Evolutionary conservation across 1,140 invertebrate genomes (phyloP).

Genomic region (Pseudomyrmex cubaensis): DNA sequence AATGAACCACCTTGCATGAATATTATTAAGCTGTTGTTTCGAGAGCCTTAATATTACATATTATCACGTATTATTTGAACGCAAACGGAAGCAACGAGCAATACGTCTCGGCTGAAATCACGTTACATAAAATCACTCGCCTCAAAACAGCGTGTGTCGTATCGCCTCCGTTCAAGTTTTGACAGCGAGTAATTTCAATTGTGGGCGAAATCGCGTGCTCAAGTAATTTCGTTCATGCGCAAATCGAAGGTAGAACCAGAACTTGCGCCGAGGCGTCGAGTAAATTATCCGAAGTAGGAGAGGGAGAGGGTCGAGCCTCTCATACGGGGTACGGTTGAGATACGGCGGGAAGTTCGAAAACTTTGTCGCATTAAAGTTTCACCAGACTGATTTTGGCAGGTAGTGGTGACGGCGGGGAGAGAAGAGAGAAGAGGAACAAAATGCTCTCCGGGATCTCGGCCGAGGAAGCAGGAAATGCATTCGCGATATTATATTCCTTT

Average conservation of each 20-base stretch:
- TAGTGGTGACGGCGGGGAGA: neutral
- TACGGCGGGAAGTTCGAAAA: slow-evolving; percentile 57
- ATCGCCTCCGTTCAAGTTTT: neutral
- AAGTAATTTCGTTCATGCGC: slow-evolving; percentile 26
- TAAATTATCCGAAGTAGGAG: slow-evolving; percentile 31
- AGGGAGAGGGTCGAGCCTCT: neutral
- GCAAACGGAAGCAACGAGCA: no score
- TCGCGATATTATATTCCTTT: slow-evolving; percentile 40
- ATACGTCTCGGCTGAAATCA: neutral
- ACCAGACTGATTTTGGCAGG: slow-evolving; percentile 46
- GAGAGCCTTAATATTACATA: no score
- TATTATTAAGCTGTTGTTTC: no score
- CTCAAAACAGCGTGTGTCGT: neutral
- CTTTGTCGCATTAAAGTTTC: slow-evolving; percentile 64
- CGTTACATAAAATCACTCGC: neutral
- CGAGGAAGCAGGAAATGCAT: slow-evolving; percentile 16
- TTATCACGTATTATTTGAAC: no score
- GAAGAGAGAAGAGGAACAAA: neutral
- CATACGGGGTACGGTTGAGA: neutral
- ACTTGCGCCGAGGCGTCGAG: neutral
- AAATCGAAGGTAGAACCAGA: neutral
- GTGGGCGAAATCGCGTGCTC: slow-evolving; percentile 7
- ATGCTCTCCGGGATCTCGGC: neutral
- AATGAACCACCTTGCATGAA: no score
- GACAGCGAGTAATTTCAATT: slow-evolving; percentile 31